phyloP scores from a whole-genome alignment of 1,140 invertebrate species.

The Yoshiicerus persimilis region DNA sequence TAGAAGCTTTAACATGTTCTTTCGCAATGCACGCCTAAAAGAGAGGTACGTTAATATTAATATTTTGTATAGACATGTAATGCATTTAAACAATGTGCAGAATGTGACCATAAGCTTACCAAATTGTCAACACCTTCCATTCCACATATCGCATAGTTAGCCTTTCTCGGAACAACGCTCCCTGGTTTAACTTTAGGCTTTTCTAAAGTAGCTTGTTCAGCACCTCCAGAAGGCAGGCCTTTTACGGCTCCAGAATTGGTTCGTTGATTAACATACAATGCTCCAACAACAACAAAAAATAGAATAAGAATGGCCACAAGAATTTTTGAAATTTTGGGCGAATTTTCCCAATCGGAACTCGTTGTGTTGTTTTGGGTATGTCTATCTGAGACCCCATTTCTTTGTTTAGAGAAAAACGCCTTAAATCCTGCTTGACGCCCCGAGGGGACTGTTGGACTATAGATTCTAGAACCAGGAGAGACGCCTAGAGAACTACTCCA shows the following conservation, averaged over 20 bases:
- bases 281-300: slow-evolving; percentile 28
- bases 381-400: not conserved
- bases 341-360: not conserved
- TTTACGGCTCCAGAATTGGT: not conserved
- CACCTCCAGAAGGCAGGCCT: not conserved
- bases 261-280: slow-evolving; percentile 28
- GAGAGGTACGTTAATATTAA: not conserved
- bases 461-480: not conserved
- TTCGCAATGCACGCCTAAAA: not conserved
- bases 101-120: not conserved
- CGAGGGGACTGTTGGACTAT: not conserved
- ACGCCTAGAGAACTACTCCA: not conserved
- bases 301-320: slow-evolving; percentile 19
- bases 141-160: slow-evolving; percentile 35
- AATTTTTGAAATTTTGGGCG: slow-evolving; percentile 17
- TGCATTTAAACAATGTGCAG: not conserved
- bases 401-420: not conserved
- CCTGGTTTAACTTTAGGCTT: not conserved
- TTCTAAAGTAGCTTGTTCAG: not conserved
- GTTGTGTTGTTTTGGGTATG: not conserved
- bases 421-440: slow-evolving; percentile 11
- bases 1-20: slow-evolving; percentile 9
- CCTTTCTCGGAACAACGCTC: not conserved
- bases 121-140: slow-evolving; percentile 9
- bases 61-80: not conserved